These are phyloP conservation scores for Drosophila stalkeri DNA, from an alignment of 2,888 invertebrate genomes.

Conservation along the genomic window DNA sequence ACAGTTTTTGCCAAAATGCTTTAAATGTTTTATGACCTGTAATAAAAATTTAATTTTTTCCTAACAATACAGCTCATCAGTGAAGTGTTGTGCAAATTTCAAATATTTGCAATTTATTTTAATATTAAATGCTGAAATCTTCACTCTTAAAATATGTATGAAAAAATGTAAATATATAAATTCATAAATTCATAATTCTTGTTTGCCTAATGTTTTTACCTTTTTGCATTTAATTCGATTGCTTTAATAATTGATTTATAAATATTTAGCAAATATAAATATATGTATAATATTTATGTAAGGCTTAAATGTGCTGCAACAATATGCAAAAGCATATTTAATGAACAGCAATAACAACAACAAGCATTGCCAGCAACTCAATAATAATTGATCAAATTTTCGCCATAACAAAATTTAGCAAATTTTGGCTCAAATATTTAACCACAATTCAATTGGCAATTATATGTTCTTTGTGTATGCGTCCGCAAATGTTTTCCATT, in stretches of 20 bases:
- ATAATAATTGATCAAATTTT: constrained; percentile 15
- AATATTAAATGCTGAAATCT: neutral
- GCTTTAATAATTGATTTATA: constrained; percentile 30
- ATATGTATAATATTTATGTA: neutral
- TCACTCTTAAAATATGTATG: neutral
- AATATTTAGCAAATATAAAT: constrained; percentile 6
- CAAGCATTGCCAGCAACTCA: constrained; percentile 12
- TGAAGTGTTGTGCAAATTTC: neutral
- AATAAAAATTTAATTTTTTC: neutral
- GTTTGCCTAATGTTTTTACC: neutral
- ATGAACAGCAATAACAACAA: constrained; percentile 3
- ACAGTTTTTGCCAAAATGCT: constrained; percentile 5
- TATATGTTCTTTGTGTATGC: constrained; percentile 34
- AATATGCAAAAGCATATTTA: constrained; percentile 4
- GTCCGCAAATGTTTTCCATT: constrained; percentile 39
- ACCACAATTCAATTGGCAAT: constrained; percentile 67
- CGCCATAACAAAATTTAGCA: constrained; percentile 32
- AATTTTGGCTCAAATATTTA: constrained; percentile 57
- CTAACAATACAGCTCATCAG: neutral
- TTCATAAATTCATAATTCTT: neutral
- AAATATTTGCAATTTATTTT: neutral
- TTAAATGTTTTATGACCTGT: constrained; percentile 12
- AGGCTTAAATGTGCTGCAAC: constrained; percentile 2
- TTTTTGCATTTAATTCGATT: constrained; percentile 13
- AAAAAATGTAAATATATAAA: neutral